Evolutionary conservation across 2,113 vertebrate genomes (phyloP), one percentile per base, ranked within the genome.

Genomic region (Phoenicopterus ruber): DNA sequence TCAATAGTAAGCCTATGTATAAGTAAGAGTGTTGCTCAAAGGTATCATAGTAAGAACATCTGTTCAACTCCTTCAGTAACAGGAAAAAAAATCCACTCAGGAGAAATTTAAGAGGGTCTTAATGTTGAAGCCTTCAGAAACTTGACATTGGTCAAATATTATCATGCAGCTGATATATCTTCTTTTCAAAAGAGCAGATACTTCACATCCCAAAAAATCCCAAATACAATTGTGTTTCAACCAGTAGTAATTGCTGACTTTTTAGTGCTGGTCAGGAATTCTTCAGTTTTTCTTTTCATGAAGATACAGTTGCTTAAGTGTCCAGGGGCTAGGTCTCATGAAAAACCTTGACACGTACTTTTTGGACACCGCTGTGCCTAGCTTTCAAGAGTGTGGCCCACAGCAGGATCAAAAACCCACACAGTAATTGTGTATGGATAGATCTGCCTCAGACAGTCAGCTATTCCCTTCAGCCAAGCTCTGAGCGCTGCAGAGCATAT

Each of bases 151-250:
- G 4, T 47, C 21, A 72, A 83, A 40, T 70, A 46, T 63, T 46
- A 46, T 42, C 7, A 69, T 38, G 31, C 20, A 77, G 31, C 32
- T 20, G 7, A 40, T 20, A 15, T 0, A 42, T 59, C 11, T 62
- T 57, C 13, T 42, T 67, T 86, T 69, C 18, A 65, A 91, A 89
- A 86, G 5, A 55, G 22, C 10, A 63, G 38, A 55, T 58, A 44
- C 1, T 67, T 2, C 3, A 22, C 14, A 34, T 2, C 3, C 12
- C 1, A 0, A 44, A 71, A 79, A 44, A 21, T 24, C 9, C 17
- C 25, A 59, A 72, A 69, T 19, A 12, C 3, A 72, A 14, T 10
- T 42, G 3, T 44, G 10, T 42, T 91, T 79, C 57, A 62, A 21
- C 6, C 31, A 34, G 7, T 40, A 70, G n/a, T 28, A 85, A 34